Base-by-base conservation (phyloP, 2,888 invertebrate species). In the Lissonota sp. region DNA sequence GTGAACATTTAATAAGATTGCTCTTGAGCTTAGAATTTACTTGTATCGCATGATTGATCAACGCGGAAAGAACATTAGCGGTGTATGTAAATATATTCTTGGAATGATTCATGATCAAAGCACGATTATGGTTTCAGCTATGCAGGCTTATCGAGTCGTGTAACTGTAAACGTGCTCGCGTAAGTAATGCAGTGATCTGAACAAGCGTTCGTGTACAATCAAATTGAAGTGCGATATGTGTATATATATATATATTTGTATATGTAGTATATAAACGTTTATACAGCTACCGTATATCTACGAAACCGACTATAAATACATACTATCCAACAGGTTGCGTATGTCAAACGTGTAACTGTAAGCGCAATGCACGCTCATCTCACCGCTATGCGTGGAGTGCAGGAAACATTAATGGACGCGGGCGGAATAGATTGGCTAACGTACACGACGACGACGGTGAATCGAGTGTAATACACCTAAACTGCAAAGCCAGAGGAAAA, bases 341-440 rank as follows among this genome's bases (percentile, higher is more conserved):
- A 69, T 74, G 74, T 58, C 70, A 70, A 79, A 58, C 70, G 46
- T 64, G 44, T 44, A 37, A 67, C 42, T 75, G 75, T 42, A 69
- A 75, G 60, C 67, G 67, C 62, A 77, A 58, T 49, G 77, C 70
- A 74, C 37, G 70, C 77, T 66, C 69, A 14, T 12, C 14, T 72
- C 60, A 55, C 53, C 51, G 57, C 62, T 12, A 58, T 76, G 71
- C 75, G 67, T 74, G 77, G 70, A 49, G 58, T 39, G 74, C 81
- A 77, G 74, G 70, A 78, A 74, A 70, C 81, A 77, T 78, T 81
- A 81, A 81, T 73, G 81, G 70, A 81, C 74, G 66, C 81, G 74
- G 73, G 58, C 77, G 77, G 81, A 78, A 81, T 78, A 70, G 77
- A 81, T 81, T 77, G 80, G 58, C 63, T 51, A 70, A 60, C 64